Percentiles rank a stretch among this genome's conserved stretches.
These are phyloP conservation scores for Cotesia congregata DNA, from an alignment of 2,888 invertebrate genomes.

Conservation along the genomic window DNA sequence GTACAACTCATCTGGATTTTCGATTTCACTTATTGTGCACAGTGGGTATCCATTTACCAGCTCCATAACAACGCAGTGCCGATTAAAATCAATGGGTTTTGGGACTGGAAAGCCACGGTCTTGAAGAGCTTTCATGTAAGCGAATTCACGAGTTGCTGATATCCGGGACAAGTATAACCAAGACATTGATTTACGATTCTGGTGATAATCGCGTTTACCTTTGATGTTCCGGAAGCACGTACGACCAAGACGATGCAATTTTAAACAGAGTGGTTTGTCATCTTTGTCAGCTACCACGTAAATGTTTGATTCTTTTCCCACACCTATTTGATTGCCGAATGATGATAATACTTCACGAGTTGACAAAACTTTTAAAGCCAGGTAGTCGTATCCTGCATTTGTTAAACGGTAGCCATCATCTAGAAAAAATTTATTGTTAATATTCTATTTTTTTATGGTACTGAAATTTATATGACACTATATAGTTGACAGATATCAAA, in stretches of 20 bases:
- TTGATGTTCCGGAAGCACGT: constrained; percentile 97
- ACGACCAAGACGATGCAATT: constrained; percentile 93
- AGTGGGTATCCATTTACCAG: constrained; percentile 86
- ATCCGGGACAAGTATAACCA: constrained; percentile 98
- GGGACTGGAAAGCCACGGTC: constrained; percentile 95
- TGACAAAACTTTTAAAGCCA: constrained; percentile 91
- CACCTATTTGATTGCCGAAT: constrained; percentile 98
- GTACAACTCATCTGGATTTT: constrained; percentile 84
- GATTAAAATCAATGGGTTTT: constrained; percentile 92
- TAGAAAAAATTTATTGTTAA: constrained; percentile 66
- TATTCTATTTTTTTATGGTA: too few relatives aligned
- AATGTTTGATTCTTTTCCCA: constrained; percentile 98
- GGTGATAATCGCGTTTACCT: constrained; percentile 96
- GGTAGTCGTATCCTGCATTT: constrained; percentile 95
- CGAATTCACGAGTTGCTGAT: constrained; percentile 97
- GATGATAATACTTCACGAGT: constrained; percentile 83
- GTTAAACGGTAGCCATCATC: constrained; percentile 97
- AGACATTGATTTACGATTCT: constrained; percentile 87
- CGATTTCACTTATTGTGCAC: constrained; percentile 77
- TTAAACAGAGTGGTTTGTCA: constrained; percentile 86
- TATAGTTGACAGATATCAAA: too few relatives aligned
- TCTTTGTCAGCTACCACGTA: constrained; percentile 89
- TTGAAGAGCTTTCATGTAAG: constrained; percentile 95
- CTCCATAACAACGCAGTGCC: constrained; percentile 98
- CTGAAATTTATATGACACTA: too few relatives aligned